Conservation (phyloP, 2,888 invertebrate genomes). For the Lacanobia wlatinum region DNA sequence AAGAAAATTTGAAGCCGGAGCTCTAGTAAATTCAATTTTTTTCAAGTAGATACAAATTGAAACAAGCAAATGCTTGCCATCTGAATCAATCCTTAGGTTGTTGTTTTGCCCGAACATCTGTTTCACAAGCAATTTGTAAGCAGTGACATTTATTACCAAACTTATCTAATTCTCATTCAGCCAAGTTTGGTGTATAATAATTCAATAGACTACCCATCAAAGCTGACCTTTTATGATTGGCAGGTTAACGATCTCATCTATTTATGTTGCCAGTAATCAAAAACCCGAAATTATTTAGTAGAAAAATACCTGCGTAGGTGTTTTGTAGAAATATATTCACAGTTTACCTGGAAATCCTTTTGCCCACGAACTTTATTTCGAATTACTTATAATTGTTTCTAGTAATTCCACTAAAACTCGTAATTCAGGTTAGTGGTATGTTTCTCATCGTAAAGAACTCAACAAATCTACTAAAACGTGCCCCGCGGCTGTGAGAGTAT, state of each 20-base stretch:
- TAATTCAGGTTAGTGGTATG: not conserved
- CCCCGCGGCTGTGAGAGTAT: not conserved
- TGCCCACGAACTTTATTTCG: slow-evolving; percentile 1
- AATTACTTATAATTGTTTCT: not conserved
- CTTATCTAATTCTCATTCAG: slow-evolving; percentile 42
- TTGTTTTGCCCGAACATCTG: slow-evolving; percentile 28
- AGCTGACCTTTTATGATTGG: slow-evolving; percentile 41
- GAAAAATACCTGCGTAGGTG: not conserved
- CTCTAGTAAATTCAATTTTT: too few species aligned
- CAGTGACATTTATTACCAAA: slow-evolving; percentile 45
- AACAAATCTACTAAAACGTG: not conserved
- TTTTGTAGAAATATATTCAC: slow-evolving; percentile 1
- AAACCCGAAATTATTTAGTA: slow-evolving; percentile 4
- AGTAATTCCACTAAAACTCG: not conserved
- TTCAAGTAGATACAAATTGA: too few species aligned
- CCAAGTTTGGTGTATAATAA: slow-evolving; percentile 27
- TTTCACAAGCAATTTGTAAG: slow-evolving; percentile 38
- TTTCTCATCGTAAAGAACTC: not conserved
- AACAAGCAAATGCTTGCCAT: not conserved
- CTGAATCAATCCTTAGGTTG: not conserved
- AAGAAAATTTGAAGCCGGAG: too few species aligned
- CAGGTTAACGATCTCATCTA: slow-evolving; percentile 40
- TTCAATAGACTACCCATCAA: slow-evolving; percentile 31
- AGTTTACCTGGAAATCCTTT: not conserved
- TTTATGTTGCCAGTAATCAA: slow-evolving; percentile 6